Conservation (phyloP, 1,140 invertebrate species). For the Telenomus remus region DNA sequence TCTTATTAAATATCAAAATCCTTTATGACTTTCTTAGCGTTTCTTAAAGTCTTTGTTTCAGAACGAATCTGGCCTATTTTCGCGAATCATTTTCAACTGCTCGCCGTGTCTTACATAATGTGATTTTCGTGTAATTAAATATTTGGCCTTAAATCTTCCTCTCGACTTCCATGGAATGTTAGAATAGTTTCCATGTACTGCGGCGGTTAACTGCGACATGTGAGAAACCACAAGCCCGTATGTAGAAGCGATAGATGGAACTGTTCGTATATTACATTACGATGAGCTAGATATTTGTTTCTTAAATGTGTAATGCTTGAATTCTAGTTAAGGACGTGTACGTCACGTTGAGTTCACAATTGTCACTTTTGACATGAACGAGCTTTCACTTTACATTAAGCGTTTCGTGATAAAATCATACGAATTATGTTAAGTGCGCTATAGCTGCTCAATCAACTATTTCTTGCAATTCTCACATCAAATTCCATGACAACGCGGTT, state of each 20-base stretch:
- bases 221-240: conserved; percentile 60
- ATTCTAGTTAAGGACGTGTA: conserved; percentile 8
- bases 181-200: conserved; percentile 39
- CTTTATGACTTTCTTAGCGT: too few relatives aligned
- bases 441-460: too few relatives aligned
- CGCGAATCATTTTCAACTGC: too few relatives aligned
- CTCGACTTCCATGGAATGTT: conserved; percentile 15
- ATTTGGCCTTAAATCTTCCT: conserved; percentile 23
- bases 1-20: too few relatives aligned
- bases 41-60: too few relatives aligned
- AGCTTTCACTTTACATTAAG: conserved; percentile 5
- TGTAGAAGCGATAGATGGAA: conserved; percentile 57
- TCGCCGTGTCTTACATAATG: not conserved
- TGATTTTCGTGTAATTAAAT: conserved; percentile 26
- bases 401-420: not conserved
- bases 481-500: too few relatives aligned
- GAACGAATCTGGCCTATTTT: too few relatives aligned
- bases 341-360: conserved; percentile 10
- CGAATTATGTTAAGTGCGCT: not conserved
- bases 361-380: conserved; percentile 8
- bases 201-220: conserved; percentile 30
- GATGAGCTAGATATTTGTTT: conserved; percentile 38
- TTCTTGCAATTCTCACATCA: too few relatives aligned
- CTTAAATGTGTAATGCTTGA: conserved; percentile 34
- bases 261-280: conserved; percentile 54